Evolutionary conservation across 2,888 invertebrate genomes (phyloP), one percentile per base, ranked within the genome.

Genomic region (Labia minor): DNA sequence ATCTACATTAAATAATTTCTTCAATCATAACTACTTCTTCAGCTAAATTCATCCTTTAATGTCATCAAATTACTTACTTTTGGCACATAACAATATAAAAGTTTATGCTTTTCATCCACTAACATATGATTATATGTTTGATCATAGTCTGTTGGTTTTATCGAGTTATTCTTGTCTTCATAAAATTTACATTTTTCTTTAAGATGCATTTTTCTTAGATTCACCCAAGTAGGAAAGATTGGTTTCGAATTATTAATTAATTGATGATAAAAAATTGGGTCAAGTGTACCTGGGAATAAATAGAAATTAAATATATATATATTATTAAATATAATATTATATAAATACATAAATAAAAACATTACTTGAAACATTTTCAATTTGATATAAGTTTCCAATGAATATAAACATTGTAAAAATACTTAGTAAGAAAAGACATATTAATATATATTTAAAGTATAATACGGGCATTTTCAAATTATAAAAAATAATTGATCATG

Each of bases 41-140:
- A 26, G 4, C 3, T 26, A 26, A 26, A 26, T 26, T 6, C 8
- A 26, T 26, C 26, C 26, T 26, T 6, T 26, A 26, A 6, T 26
- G 8, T 26, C 26, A 26, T 26, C n/a, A 65, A 37, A 61, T 1
- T 64, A 26, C 81, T 81, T 81, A 91, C 91, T 86, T 95, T 95
- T 68, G 95, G 95, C 70, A 95, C 92, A 77, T 94, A 94, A 76
- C 95, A 95, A 75, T 95, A 95, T 14, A 95, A 80, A 16, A 95
- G 81, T 76, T 89, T 88, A 74, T 92, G 90, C 68, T 85, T 82
- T 73, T 90, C 89, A 76, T 95, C 92, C 19, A 95, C 87, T 70
- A 93, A 80, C 76, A 94, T 84, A 74, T 94, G 92, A 74, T 88
- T 85, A 73, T 92, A 81, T 64, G 75, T 70, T 26, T 71, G 70